A percentile compares a stretch with the other conserved stretches of the same genome.
Evolutionary conservation across 1,140 invertebrate genomes (phyloP).

Genomic region (Scaptomyza pallida): DNA sequence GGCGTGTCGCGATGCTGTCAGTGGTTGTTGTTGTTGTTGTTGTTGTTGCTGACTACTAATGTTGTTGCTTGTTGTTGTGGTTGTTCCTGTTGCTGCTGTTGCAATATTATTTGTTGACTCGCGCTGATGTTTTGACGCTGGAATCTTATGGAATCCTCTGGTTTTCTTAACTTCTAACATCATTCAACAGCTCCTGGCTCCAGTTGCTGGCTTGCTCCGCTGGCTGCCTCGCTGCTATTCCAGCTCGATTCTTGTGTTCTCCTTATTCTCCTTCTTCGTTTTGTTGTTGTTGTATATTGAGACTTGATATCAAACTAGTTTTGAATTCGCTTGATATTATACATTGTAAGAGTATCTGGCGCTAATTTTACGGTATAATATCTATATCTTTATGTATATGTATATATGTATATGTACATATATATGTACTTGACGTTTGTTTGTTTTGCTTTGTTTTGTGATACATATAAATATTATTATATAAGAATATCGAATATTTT

Average conservation of each 20-base stretch:
- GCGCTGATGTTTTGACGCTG: constrained; percentile 63
- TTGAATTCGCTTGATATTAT: constrained; percentile 1
- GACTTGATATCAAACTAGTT: background rate
- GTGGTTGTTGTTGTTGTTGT: constrained; percentile 1
- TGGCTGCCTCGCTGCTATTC: background rate
- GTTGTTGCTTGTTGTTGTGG: background rate
- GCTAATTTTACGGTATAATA: no score
- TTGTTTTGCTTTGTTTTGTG: background rate
- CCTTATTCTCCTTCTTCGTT: background rate
- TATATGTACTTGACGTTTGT: no score
- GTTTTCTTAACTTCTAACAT: constrained; percentile 79
- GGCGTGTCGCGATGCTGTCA: constrained; percentile 5
- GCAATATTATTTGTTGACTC: constrained; percentile 27
- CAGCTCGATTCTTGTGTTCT: background rate
- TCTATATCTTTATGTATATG: no score
- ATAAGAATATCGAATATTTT: constrained; percentile 32
- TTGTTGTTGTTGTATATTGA: background rate
- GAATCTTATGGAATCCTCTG: constrained; percentile 76
- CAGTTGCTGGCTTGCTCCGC: constrained; percentile 15
- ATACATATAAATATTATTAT: background rate
- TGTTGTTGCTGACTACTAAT: background rate
- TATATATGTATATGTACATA: no score
- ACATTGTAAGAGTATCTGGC: background rate
- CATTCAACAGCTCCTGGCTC: constrained; percentile 61
- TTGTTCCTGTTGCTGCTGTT: constrained; percentile 15